Evolutionary conservation across 2,888 invertebrate genomes (phyloP).

Genomic region (Dryobota labecula): DNA sequence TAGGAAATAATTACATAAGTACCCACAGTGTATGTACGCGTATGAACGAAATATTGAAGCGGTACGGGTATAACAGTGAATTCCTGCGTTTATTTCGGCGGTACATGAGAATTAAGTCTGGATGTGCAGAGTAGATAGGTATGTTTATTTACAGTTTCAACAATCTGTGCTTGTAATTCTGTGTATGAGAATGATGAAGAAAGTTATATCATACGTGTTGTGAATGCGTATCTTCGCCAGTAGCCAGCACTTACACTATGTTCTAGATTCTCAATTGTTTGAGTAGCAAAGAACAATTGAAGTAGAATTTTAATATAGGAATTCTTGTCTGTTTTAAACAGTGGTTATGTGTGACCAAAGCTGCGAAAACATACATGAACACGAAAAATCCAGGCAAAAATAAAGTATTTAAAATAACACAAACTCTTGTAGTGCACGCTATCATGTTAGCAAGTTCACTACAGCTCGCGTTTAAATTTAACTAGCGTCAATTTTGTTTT

Average conservation of each 20-base stretch:
- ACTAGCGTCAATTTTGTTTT: slow-evolving; percentile 43
- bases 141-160: slow-evolving; percentile 45
- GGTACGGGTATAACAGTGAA: slow-evolving; percentile 46
- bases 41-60: slow-evolving; percentile 66
- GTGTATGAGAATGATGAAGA: slow-evolving; percentile 44
- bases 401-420: slow-evolving; percentile 12
- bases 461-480: slow-evolving; percentile 42
- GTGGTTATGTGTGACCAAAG: background rate
- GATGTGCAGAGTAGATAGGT: slow-evolving; percentile 5
- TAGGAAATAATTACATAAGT: slow-evolving; percentile 82
- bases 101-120: slow-evolving; percentile 40
- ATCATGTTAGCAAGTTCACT: slow-evolving; percentile 28
- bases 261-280: slow-evolving; percentile 20
- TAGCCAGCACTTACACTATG: background rate
- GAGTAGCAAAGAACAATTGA: background rate
- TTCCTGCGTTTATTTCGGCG: slow-evolving; percentile 48
- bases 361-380: background rate
- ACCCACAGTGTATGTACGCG: slow-evolving; percentile 62
- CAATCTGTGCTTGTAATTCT: slow-evolving; percentile 28
- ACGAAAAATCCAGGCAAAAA: background rate
- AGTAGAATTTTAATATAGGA: background rate
- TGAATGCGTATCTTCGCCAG: background rate
- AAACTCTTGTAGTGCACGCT: slow-evolving; percentile 25
- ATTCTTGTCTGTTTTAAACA: background rate
- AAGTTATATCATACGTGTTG: slow-evolving; percentile 18